Evolutionary conservation across 2,888 invertebrate genomes (phyloP).

Genomic region (Nematopogon swammerdamellus): DNA sequence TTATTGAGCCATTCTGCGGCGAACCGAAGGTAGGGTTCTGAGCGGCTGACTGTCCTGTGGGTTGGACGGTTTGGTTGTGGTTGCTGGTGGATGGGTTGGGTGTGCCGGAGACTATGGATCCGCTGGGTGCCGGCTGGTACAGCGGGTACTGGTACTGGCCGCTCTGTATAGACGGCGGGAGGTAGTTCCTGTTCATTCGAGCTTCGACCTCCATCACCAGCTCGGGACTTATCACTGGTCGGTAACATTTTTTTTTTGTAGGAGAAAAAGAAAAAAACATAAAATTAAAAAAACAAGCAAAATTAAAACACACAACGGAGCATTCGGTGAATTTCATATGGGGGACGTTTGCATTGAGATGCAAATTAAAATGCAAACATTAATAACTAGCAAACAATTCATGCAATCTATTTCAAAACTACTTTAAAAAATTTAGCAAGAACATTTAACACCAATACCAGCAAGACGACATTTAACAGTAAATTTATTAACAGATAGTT

Average conservation of each 20-base stretch:
- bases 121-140: slow-evolving; percentile 24
- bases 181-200: slow-evolving; percentile 78
- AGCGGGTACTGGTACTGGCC: slow-evolving; percentile 35
- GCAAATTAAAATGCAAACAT: slow-evolving; percentile 14
- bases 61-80: slow-evolving; percentile 21
- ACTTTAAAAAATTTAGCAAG: no score
- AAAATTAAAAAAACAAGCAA: slow-evolving; percentile 17
- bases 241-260: no score
- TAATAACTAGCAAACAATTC: slow-evolving; percentile 8
- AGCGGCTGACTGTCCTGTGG: slow-evolving; percentile 11
- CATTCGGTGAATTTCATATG: no score
- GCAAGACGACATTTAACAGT: neutral
- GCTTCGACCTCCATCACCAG: slow-evolving; percentile 87
- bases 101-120: slow-evolving; percentile 24
- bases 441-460: neutral
- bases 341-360: no score
- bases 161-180: slow-evolving; percentile 65
- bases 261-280: slow-evolving; percentile 14
- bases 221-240: slow-evolving; percentile 88
- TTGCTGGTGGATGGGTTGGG: slow-evolving; percentile 13
- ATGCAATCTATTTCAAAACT: slow-evolving; percentile 15
- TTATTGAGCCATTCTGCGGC: slow-evolving; percentile 11
- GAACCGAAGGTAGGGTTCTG: slow-evolving; percentile 11
- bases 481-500: neutral
- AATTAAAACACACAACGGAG: slow-evolving; percentile 9